These are phyloP conservation scores for Apostichopus parvimensis DNA, from an alignment of 35 echinoderm and acorn worm species.

Conservation along the genomic window DNA sequence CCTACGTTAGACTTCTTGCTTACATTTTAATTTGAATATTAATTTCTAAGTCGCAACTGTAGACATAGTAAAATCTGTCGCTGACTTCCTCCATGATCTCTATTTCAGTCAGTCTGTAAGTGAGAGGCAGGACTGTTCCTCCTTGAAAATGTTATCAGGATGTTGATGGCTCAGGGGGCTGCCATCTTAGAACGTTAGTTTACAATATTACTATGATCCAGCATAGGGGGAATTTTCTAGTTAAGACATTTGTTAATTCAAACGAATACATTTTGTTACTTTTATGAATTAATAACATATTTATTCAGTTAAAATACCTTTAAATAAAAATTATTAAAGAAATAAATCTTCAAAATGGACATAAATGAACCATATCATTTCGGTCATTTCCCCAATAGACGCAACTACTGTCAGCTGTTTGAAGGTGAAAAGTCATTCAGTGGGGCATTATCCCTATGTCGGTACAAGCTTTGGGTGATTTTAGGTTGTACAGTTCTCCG, in stretches of 20 bases:
- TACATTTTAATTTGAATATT: constrained; percentile 96
- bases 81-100: constrained; percentile 61
- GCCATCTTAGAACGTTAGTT: neutral
- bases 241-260: too few relatives aligned
- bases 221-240: neutral
- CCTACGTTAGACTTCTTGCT: constrained; percentile 32
- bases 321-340: neutral
- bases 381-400: neutral
- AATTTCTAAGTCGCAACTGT: constrained; percentile 90
- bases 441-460: too few relatives aligned
- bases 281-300: too few relatives aligned
- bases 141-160: too few relatives aligned
- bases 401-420: neutral
- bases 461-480: too few relatives aligned
- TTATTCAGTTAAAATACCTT: neutral
- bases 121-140: too few relatives aligned
- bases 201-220: neutral
- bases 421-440: neutral
- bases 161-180: neutral
- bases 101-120: neutral
- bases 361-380: too few relatives aligned
- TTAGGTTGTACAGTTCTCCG: too few relatives aligned
- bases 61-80: constrained; percentile 93
- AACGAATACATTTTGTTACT: too few relatives aligned
- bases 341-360: neutral